Percentiles rank a stretch among this genome's conserved stretches.
These are phyloP conservation scores for Matsumyia berberina DNA, from an alignment of 2,888 invertebrate species.

Conservation along the genomic window DNA sequence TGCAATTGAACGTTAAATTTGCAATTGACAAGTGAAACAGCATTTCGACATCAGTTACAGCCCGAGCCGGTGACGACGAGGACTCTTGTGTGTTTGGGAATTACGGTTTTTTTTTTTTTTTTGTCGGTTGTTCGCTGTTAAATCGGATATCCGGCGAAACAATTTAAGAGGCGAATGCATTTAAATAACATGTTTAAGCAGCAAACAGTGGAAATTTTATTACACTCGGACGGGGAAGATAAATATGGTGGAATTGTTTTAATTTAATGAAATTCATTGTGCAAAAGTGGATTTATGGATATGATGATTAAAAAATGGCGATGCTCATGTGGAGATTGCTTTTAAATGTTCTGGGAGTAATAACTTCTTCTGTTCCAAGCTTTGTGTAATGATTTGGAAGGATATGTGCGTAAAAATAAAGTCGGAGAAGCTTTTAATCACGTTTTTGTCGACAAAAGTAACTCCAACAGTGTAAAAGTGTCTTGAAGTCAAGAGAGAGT, in stretches of 20 bases:
- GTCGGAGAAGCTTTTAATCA: too few relatives aligned
- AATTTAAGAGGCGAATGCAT: conserved; percentile 39
- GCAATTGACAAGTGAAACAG: conserved; percentile 48
- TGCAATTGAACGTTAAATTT: conserved; percentile 61
- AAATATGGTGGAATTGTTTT: conserved; percentile 46
- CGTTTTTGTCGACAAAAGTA: too few relatives aligned
- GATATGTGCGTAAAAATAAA: too few relatives aligned
- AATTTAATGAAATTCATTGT: conserved; percentile 49
- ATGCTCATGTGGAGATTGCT: conserved; percentile 1
- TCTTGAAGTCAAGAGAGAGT: too few relatives aligned
- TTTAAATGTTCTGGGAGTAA: not conserved
- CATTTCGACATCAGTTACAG: conserved; percentile 57
- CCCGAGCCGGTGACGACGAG: conserved; percentile 17
- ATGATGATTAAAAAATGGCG: conserved; percentile 8
- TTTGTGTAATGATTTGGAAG: not conserved
- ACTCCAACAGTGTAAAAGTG: too few relatives aligned
- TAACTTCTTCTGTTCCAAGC: not conserved
- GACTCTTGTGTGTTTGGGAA: conserved; percentile 46
- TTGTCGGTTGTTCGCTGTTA: not conserved
- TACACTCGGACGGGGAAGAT: conserved; percentile 29
- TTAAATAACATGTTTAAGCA: conserved; percentile 70
- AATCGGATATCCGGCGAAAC: conserved; percentile 50
- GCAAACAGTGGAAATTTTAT: conserved; percentile 62
- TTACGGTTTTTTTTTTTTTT: conserved; percentile 16
- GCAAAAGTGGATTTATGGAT: conserved; percentile 13